Conservation (phyloP, 2,797 vertebrate genomes). For the Falco cherrug region DNA sequence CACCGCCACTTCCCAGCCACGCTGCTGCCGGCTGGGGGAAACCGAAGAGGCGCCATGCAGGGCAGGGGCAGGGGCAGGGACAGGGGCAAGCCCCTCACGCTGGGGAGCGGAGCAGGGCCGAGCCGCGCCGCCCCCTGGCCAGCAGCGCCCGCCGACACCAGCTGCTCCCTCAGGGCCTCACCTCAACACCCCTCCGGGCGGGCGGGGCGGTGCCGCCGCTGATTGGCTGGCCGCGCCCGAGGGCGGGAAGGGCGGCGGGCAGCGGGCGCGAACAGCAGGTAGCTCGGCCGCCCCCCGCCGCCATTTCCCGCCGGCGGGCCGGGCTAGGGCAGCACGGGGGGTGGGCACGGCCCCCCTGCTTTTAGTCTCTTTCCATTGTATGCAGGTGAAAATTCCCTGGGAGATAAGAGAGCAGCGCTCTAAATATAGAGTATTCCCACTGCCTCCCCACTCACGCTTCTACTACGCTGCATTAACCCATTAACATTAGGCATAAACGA, state of each 20-base stretch:
- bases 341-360: not conserved
- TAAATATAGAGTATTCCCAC: not conserved
- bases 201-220: not conserved
- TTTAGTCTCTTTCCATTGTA: accelerated
- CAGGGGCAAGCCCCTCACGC: no score
- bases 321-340: not conserved
- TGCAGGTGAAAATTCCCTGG: not conserved
- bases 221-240: not conserved
- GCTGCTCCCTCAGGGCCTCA: not conserved
- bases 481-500: accelerated
- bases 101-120: no score
- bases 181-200: not conserved
- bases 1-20: accelerated
- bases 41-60: not conserved
- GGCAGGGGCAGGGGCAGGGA: no score
- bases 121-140: no score
- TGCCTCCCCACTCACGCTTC: not conserved
- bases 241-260: not conserved
- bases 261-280: not conserved
- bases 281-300: no score
- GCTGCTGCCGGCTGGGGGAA: not conserved
- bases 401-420: not conserved
- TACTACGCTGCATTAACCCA: not conserved
- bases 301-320: no score
- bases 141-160: accelerated